A percentile compares a stretch with the other conserved stretches of the same genome.
Evolutionary conservation across 2,888 invertebrate species (phyloP).

Genomic region (Gibbula magus): DNA sequence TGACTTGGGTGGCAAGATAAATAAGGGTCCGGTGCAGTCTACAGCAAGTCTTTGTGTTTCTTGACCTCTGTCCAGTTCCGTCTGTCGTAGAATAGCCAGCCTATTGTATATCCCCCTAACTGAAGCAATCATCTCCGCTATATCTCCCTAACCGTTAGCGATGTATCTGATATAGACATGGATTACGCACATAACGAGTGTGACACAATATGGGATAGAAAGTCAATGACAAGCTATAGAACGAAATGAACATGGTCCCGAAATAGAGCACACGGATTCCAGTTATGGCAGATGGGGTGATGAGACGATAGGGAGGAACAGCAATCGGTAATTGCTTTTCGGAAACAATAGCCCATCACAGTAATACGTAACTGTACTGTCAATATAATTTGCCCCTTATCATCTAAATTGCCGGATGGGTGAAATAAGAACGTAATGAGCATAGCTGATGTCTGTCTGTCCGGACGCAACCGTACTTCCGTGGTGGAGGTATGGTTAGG

Average conservation of each 20-base stretch:
- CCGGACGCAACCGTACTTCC: too few relatives aligned
- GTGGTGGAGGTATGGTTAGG: too few relatives aligned
- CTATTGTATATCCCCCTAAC: not conserved
- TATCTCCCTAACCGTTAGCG: slow-evolving; percentile 24
- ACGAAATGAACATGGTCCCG: slow-evolving; percentile 14
- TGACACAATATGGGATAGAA: slow-evolving; percentile 19
- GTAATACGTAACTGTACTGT: slow-evolving; percentile 22
- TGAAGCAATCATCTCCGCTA: slow-evolving; percentile 10
- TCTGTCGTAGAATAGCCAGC: not conserved
- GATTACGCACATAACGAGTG: slow-evolving; percentile 17
- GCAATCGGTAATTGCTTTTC: slow-evolving; percentile 17
- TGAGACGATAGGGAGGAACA: not conserved
- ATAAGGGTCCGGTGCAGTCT: too few relatives aligned
- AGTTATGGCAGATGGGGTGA: slow-evolving; percentile 21
- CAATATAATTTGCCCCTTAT: slow-evolving; percentile 21
- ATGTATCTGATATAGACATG: slow-evolving; percentile 22
- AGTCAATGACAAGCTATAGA: slow-evolving; percentile 20
- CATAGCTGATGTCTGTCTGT: not conserved
- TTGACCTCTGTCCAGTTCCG: too few relatives aligned
- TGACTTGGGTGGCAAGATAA: too few relatives aligned
- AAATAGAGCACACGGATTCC: slow-evolving; percentile 13
- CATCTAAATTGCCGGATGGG: slow-evolving; percentile 18
- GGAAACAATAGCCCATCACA: slow-evolving; percentile 13
- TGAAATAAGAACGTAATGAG: slow-evolving; percentile 5
- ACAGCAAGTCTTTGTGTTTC: too few relatives aligned